Percentiles rank a stretch among this genome's conserved stretches.
phyloP scores from a whole-genome alignment of 2,888 invertebrate genomes.

The Mesochorus sp. region DNA sequence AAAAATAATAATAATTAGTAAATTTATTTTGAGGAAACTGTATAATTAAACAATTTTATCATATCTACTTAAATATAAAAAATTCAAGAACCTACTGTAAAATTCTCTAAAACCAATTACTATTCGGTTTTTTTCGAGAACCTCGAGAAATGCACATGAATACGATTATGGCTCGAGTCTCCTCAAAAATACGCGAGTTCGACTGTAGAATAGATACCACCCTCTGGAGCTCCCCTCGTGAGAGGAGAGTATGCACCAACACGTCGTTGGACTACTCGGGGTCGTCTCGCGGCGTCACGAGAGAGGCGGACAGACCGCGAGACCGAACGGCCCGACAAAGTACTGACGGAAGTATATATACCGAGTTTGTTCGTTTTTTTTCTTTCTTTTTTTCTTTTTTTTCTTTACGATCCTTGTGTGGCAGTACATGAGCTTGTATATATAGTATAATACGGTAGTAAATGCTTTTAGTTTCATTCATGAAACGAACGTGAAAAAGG shows the following conservation, averaged over 20 bases:
- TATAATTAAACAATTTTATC: too few species aligned
- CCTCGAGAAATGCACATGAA: too few species aligned
- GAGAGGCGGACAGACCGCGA: slow-evolving; percentile 3
- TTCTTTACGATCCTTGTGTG: slow-evolving; percentile 4
- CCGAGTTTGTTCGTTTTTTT: too few species aligned
- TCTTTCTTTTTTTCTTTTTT: not conserved
- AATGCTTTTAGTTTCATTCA: slow-evolving; percentile 23
- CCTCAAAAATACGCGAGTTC: too few species aligned
- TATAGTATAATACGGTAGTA: slow-evolving; percentile 6
- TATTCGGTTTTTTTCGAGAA: too few species aligned
- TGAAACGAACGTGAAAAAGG: not conserved
- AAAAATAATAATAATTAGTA: too few species aligned
- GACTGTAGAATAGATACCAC: not conserved
- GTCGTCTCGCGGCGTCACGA: slow-evolving; percentile 20
- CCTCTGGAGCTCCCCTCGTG: not conserved
- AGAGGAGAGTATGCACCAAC: slow-evolving; percentile 16
- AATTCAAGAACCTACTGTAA: too few species aligned
- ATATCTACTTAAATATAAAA: too few species aligned
- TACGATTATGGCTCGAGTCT: too few species aligned
- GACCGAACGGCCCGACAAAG: slow-evolving; percentile 20
- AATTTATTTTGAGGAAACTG: too few species aligned
- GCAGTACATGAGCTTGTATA: not conserved
- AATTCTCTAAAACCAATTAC: too few species aligned
- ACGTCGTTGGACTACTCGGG: slow-evolving; percentile 11
- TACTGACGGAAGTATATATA: slow-evolving; percentile 35